These are phyloP conservation scores for Pollenia labialis DNA, from an alignment of 2,888 invertebrate species.

Conservation along the genomic window DNA sequence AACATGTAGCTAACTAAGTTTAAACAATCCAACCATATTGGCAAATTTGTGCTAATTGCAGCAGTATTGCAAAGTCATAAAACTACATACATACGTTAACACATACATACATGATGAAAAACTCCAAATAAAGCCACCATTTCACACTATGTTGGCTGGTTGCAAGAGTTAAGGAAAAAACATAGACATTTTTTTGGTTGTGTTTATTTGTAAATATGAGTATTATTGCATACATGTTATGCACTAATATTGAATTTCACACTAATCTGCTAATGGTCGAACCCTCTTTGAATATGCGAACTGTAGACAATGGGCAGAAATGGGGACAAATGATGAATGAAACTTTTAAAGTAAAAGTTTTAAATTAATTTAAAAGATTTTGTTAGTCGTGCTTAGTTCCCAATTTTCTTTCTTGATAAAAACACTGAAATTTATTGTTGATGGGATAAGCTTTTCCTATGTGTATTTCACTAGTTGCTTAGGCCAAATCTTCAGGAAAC, in stretches of 20 bases:
- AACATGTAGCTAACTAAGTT: conserved; percentile 62
- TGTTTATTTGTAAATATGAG: conserved; percentile 37
- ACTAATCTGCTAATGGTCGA: conserved; percentile 72
- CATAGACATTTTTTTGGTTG: conserved; percentile 4
- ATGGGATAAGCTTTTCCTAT: too few species aligned
- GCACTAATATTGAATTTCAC: conserved; percentile 73
- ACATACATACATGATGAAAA: conserved; percentile 53
- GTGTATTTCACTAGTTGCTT: too few species aligned
- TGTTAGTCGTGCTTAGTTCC: too few species aligned
- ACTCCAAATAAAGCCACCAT: conserved; percentile 30
- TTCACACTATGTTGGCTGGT: neutral
- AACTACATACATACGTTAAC: neutral
- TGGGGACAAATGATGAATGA: neutral
- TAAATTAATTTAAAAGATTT: too few species aligned
- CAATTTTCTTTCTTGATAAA: too few species aligned
- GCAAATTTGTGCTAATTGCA: conserved; percentile 73
- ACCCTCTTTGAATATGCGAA: conserved; percentile 60
- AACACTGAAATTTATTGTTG: too few species aligned
- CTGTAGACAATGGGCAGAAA: conserved; percentile 1
- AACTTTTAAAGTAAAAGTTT: neutral
- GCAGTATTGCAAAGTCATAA: conserved; percentile 72
- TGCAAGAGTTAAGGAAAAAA: conserved; percentile 52
- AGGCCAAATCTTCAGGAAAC: too few species aligned
- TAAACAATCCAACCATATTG: conserved; percentile 69
- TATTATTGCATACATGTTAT: conserved; percentile 59